Conservation (phyloP, 2,888 invertebrate species). For the Pyrrhosoma nymphula region DNA sequence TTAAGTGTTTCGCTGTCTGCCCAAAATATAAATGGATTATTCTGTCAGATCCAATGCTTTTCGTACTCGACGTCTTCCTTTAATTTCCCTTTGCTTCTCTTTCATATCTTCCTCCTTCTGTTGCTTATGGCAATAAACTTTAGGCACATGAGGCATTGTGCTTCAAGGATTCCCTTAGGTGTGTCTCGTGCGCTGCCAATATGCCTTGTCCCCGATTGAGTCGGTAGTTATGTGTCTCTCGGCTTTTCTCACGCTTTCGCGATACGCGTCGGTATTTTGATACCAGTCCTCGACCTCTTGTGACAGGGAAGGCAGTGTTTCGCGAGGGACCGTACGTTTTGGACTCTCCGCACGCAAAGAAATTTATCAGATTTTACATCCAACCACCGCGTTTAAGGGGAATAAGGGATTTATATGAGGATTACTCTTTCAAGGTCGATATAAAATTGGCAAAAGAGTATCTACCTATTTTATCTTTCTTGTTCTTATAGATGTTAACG, state of each 20-base stretch:
- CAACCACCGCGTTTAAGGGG: neutral
- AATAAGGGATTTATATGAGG: too few relatives aligned
- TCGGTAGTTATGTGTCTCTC: neutral
- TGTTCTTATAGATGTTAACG: too few relatives aligned
- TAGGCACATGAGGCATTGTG: neutral
- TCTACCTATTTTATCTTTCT: too few relatives aligned
- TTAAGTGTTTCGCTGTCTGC: too few relatives aligned
- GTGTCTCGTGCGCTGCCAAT: neutral
- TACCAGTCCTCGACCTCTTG: neutral
- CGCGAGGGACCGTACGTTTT: neutral
- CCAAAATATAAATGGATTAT: too few relatives aligned
- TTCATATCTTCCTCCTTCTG: neutral
- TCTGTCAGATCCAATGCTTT: too few relatives aligned
- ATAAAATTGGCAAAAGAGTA: too few relatives aligned
- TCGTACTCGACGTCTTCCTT: too few relatives aligned
- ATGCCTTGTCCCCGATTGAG: slow-evolving; percentile 6
- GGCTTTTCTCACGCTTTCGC: slow-evolving; percentile 25
- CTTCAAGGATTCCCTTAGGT: neutral
- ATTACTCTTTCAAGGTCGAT: too few relatives aligned
- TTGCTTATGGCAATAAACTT: neutral
- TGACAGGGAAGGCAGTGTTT: neutral
- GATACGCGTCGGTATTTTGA: neutral
- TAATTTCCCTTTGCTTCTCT: too few relatives aligned
- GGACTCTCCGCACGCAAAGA: neutral
- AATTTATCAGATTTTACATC: neutral